Evolutionary conservation across 2,888 invertebrate genomes (phyloP), one percentile per base, ranked within the genome.

Genomic region (Cerastoderma edule): DNA sequence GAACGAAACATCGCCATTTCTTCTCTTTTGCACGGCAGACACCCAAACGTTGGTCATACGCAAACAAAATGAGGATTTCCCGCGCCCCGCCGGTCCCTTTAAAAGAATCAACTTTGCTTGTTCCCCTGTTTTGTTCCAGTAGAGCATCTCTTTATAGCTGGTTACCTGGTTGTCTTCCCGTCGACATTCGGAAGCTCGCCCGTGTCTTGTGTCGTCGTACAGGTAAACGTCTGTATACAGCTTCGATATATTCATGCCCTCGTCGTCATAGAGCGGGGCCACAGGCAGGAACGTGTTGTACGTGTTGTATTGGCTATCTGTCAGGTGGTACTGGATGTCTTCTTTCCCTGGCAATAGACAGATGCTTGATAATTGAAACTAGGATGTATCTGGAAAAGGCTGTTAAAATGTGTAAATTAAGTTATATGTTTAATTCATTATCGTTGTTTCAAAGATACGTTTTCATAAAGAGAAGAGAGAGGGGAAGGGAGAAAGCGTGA

Each of bases 81-180:
- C 71, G n/a, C 65, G 24, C 4, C 71, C 71, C 19, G 71, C 64
- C 16, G 71, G 50, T n/a, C 65, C 71, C n/a, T 39, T 39, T n/a
- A 71, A 28, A 13, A 66, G 24, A 53, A 66, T 50, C 22, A 32
- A 33, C 24, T 30, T 50, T 33, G 33, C 33, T 5, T 22, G n/a
- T 66, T 66, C 66, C 24, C 24, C 32, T 2, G 65, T 48, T 8
- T 27, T 48, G 28, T 66, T 32, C 22, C 50, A n/a, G 1, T 53
- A 10, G 13, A 66, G 53, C 6, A 66, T 48, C 4, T 66, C 53
- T 5, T 32, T 16, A 48, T 66, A 66, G 6, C 22, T 13, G n/a
- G 8, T 53, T 10, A 66, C 33, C 6, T 48, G 5, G 30, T 48
- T 46, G 10, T 53, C 66, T 33, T 66, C 66, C 10, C 13, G 13